Conservation (phyloP, 2,797 vertebrate genomes). For the Cynopterus sphinx region DNA sequence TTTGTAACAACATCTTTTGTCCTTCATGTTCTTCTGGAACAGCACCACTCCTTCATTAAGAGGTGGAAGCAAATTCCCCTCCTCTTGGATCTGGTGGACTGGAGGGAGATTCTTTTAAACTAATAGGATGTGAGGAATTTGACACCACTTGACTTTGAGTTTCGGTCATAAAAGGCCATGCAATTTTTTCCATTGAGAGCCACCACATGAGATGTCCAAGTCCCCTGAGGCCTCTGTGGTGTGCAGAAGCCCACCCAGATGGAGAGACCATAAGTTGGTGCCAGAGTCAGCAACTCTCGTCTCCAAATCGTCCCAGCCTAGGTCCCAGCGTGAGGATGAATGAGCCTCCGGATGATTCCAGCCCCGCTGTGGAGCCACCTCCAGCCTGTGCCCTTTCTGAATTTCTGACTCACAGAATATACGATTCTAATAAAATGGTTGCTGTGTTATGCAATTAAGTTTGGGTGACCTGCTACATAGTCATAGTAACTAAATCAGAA, state of each 20-base stretch:
- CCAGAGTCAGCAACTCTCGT: background rate
- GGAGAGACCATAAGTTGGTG: background rate
- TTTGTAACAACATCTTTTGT: background rate
- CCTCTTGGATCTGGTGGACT: background rate
- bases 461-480: background rate
- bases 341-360: background rate
- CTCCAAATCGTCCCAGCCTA: background rate
- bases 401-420: background rate
- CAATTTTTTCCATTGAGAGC: background rate
- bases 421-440: background rate
- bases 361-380: background rate
- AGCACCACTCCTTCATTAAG: background rate
- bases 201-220: background rate
- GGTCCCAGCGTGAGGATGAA: background rate
- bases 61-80: background rate
- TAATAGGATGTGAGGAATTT: background rate
- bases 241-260: rapidly evolving
- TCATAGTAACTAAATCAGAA: background rate
- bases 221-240: background rate
- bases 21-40: background rate
- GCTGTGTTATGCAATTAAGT: background rate
- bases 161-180: background rate
- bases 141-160: background rate
- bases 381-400: background rate
- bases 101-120: background rate